These are phyloP conservation scores for Agrochola lychnidis DNA, from an alignment of 2,888 invertebrate genomes.

Conservation along the genomic window DNA sequence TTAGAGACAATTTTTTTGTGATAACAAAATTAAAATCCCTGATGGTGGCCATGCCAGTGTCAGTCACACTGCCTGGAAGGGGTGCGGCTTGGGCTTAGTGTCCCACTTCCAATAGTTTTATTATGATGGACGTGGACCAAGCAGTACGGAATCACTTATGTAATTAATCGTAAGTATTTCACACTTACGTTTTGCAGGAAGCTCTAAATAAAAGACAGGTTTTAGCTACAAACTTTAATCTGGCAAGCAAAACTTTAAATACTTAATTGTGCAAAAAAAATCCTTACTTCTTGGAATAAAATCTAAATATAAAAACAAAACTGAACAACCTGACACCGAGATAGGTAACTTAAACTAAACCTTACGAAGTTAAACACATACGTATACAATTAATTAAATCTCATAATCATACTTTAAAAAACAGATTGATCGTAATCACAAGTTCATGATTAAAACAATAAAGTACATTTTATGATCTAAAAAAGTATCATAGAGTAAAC, in stretches of 20 bases:
- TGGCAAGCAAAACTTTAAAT: conserved; percentile 84
- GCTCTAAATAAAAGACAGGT: conserved; percentile 48
- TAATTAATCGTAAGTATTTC: neutral
- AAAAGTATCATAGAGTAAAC: conserved; percentile 74
- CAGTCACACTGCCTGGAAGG: too few relatives aligned
- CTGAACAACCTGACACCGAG: conserved; percentile 67
- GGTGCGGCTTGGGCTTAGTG: neutral
- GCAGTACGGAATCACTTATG: neutral
- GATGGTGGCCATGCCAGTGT: too few relatives aligned
- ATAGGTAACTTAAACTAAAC: conserved; percentile 59
- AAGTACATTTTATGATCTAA: conserved; percentile 71
- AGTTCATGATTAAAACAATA: conserved; percentile 89
- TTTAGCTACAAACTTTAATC: conserved; percentile 77
- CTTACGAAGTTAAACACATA: conserved; percentile 68
- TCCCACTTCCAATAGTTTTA: neutral
- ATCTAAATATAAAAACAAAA: conserved; percentile 72
- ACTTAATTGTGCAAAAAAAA: conserved; percentile 81
- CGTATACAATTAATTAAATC: conserved; percentile 74
- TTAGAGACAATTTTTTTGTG: too few relatives aligned
- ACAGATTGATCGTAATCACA: conserved; percentile 83
- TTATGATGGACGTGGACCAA: neutral
- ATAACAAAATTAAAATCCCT: too few relatives aligned
- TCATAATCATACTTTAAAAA: conserved; percentile 88
- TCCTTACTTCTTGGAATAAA: conserved; percentile 68
- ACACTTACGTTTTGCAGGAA: neutral